Conservation (phyloP, 2,797 vertebrate genomes). For the Loris lydekkerianus region DNA sequence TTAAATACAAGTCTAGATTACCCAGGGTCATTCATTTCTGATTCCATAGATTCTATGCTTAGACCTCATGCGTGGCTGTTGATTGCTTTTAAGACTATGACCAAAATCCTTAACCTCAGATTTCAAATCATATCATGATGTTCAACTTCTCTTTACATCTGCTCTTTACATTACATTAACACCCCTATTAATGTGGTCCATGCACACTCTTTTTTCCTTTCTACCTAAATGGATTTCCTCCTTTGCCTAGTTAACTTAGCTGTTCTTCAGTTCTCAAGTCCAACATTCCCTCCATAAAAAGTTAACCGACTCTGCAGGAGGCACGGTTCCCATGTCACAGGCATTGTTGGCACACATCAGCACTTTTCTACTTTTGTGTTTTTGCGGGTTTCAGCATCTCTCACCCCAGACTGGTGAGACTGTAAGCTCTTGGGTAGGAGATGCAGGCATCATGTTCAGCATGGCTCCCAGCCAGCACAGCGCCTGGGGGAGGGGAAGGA, state of each 20-base stretch:
- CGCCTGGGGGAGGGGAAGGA: neutral
- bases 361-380: neutral
- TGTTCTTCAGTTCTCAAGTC: neutral
- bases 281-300: neutral
- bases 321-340: neutral
- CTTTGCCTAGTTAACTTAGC: neutral
- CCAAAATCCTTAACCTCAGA: neutral
- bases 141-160: neutral
- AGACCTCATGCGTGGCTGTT: neutral
- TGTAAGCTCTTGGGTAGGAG: neutral
- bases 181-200: neutral
- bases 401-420: neutral
- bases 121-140: neutral
- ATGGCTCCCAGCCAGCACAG: neutral
- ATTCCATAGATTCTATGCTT: neutral
- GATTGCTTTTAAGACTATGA: neutral
- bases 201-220: neutral
- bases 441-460: neutral
- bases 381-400: neutral
- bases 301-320: neutral
- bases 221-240: neutral
- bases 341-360: neutral
- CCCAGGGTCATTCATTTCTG: neutral
- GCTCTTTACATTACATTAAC: neutral
- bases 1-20: neutral